phyloP scores from a whole-genome alignment of 37 sponge, comb jelly and placozoan genomes.

The Halisarca cf. caerulea region DNA sequence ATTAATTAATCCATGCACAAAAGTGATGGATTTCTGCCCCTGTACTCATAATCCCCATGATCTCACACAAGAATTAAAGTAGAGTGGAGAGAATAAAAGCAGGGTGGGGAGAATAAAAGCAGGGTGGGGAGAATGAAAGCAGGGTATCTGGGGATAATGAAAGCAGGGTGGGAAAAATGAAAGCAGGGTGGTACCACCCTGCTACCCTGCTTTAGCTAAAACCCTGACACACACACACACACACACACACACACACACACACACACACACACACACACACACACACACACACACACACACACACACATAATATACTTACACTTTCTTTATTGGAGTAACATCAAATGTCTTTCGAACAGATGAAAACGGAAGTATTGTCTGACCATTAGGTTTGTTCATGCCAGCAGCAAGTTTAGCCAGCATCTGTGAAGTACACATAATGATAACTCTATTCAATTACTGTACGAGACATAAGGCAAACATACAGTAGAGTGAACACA shows the following conservation, averaged over 20 bases:
- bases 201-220: too few relatives aligned
- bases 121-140: too few relatives aligned
- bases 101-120: too few relatives aligned
- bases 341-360: constrained; percentile 57
- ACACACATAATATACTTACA: constrained; percentile 49
- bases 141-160: too few relatives aligned
- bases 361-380: constrained; percentile 76
- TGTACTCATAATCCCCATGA: too few relatives aligned
- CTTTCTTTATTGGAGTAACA: constrained; percentile 67
- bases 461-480: not conserved
- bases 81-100: too few relatives aligned
- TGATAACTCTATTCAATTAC: not conserved
- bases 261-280: not conserved
- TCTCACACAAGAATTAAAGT: too few relatives aligned
- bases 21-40: too few relatives aligned
- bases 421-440: constrained; percentile 41
- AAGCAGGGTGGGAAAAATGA: too few relatives aligned
- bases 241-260: not conserved
- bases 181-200: too few relatives aligned
- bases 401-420: constrained; percentile 90
- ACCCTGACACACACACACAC: not conserved
- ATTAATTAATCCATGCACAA: too few relatives aligned
- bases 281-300: not conserved
- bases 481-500: too few relatives aligned
- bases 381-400: constrained; percentile 87